Evolutionary conservation across 2,888 invertebrate species (phyloP), one percentile per base, ranked within the genome.

Genomic region (Sminthurinus aureus): DNA sequence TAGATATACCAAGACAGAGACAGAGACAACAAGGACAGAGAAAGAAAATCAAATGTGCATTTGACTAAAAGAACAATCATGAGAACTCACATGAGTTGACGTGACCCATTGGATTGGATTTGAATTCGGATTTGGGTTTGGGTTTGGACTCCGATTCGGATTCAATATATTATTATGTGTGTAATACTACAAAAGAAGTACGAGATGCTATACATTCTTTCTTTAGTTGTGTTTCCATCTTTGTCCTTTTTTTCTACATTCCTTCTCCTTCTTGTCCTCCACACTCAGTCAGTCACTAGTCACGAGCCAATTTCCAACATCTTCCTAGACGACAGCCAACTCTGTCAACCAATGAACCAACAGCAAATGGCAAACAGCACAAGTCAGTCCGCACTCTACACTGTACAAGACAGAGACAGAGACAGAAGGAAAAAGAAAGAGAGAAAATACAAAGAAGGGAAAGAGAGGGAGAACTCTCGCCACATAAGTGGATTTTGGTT

Each of bases 401-500:
- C 67, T 67, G 12, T 67, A 20, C 22, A 2, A 18, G 67, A 11
- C 67, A 67, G 67, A 20, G 22, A 67, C 11, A 11, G 67, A 67
- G 22, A 67, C 0, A 67, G 38, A 64, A 64, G 1, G 71, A 6
- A 6, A 38, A 6, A 38, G 38, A 6, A 38, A 6, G 38, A 38
- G 38, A 38, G 38, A 6, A 38, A 38, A 38, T 6, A 6, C 38
- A 38, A 38, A 74, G 58, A 50, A 81, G 50, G 51, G 71, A 84
- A 84, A 84, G 81, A n/a, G n/a, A n/a, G n/a, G n/a, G n/a, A n/a
- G 81, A 81, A 81, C 78, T 84, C 84, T 81, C 81, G 73, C 84
- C 84, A 84, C 81, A 76, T 84, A 84, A 84, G 84, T 84, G 84
- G 84, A 84, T 84, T 84, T 73, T n/a, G 77, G 71, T n/a, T 52